Evolutionary conservation across 2,888 invertebrate species (phyloP).

Genomic region (Bugulina stolonifera): DNA sequence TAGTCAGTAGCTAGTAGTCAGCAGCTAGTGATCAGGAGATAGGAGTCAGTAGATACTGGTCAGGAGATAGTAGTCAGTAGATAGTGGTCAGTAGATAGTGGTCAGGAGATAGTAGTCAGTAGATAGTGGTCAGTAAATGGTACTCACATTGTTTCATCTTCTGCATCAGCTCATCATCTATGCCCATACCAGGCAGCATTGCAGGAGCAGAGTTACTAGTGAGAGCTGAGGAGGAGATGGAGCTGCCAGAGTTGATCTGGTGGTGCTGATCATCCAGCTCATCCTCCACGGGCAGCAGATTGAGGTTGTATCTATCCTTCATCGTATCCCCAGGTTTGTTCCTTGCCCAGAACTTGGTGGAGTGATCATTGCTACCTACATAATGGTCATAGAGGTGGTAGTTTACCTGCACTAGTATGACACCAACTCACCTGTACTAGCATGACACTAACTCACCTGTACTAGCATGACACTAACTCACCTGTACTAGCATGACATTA

Average conservation of each 20-base stretch:
- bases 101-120: not conserved
- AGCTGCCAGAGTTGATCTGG: not conserved
- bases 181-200: slow-evolving; percentile 91
- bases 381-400: no score
- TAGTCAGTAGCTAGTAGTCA: not conserved
- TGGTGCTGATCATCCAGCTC: slow-evolving; percentile 41
- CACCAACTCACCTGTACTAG: no score
- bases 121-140: not conserved
- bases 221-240: not conserved
- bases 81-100: not conserved
- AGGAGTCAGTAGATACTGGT: not conserved
- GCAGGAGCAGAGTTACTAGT: slow-evolving; percentile 29
- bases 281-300: slow-evolving; percentile 76
- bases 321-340: slow-evolving; percentile 93
- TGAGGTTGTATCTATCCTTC: slow-evolving; percentile 88
- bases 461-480: no score
- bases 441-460: no score
- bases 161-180: slow-evolving; percentile 80
- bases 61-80: not conserved
- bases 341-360: slow-evolving; percentile 94
- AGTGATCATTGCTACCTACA: slow-evolving; percentile 28
- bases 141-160: slow-evolving; percentile 37
- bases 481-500: no score
- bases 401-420: no score
- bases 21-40: not conserved